Percentiles rank a stretch among this genome's conserved stretches.
phyloP scores from a whole-genome alignment of 2,113 vertebrate genomes.

The Pseudorhombus dupliciocellatus region DNA sequence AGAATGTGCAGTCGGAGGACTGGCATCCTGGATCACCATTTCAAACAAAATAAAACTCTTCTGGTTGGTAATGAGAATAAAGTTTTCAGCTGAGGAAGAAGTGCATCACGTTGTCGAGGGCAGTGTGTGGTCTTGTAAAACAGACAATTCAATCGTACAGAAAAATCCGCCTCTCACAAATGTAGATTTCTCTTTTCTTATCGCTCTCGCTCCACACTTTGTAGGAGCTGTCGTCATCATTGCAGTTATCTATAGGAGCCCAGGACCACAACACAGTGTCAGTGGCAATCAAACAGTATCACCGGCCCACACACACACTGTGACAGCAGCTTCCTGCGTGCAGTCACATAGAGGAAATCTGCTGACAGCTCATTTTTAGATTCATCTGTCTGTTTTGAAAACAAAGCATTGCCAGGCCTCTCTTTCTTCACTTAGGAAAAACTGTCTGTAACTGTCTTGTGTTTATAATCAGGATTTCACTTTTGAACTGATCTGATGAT shows the following conservation, averaged over 20 bases:
- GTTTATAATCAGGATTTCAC: not conserved
- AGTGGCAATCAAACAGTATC: conserved; percentile 61
- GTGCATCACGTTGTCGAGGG: no score
- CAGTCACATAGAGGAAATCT: conserved; percentile 60
- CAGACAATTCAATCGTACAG: not conserved
- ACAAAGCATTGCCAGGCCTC: not conserved
- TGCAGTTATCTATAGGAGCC: conserved; percentile 55
- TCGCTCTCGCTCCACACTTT: conserved; percentile 2
- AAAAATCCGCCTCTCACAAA: not conserved
- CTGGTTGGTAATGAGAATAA: not conserved
- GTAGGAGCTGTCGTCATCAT: conserved; percentile 26
- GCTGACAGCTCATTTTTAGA: conserved; percentile 51
- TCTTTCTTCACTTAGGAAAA: not conserved
- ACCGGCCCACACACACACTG: conserved; percentile 6
- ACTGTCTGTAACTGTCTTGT: no score
- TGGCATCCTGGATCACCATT: not conserved
- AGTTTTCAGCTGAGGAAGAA: no score
- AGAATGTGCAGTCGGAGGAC: no score
- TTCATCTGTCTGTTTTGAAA: conserved; percentile 1
- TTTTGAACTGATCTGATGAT: no score
- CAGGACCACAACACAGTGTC: conserved; percentile 41
- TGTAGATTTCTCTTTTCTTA: not conserved
- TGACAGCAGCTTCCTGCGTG: conserved; percentile 53
- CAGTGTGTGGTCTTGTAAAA: not conserved
- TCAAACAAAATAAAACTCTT: not conserved